Base-by-base conservation (phyloP, 2,113 vertebrate species). In the Epinephelus cyanopodus region DNA sequence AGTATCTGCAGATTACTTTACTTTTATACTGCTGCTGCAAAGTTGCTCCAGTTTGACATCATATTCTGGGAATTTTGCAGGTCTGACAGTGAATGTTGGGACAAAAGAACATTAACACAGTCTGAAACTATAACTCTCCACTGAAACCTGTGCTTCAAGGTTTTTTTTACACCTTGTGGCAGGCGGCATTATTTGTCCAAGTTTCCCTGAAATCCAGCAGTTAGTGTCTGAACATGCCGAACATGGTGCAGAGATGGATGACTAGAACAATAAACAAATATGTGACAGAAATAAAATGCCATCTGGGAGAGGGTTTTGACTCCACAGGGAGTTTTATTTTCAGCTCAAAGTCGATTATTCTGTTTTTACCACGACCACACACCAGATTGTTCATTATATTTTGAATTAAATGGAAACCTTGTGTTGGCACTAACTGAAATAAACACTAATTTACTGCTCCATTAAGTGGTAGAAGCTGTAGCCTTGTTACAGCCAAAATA, bases 391-490 rank as follows among this genome's bases (percentile, higher is more conserved):
- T 81, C 10, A 67, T 89, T 81, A 83, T 81, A 57, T 83, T 74
- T 77, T 18, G 39, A 19, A 70, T 71, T 81, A 7, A 84, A 84
- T 79, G 25, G 78, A 63, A 87, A 84, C 76, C 72, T 79, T 78
- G 23, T 79, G 81, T 84, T 71, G 42, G 37, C 11, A 18, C 19
- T 23, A 62, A 58, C 52, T 63, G 62, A 82, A 83, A 83, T 79
- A 80, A 88, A 84, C 70, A 88, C 64, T 56, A 15, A 85, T 91
- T 21, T 82, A 87, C 78, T 76, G 50, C 73, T 56, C 47, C 21
- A 76, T 83, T 81, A 83, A 81, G 50, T 69, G 68, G 65, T 64
- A 61, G 82, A 81, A 74, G 54, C 64, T 67, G 63, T 23, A 71
- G 63, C 50, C 27, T 61, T 48, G 54, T 67, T 60, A 29, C 37